phyloP scores from a whole-genome alignment of 2,113 vertebrate species.

The Todiramphus chloris region DNA sequence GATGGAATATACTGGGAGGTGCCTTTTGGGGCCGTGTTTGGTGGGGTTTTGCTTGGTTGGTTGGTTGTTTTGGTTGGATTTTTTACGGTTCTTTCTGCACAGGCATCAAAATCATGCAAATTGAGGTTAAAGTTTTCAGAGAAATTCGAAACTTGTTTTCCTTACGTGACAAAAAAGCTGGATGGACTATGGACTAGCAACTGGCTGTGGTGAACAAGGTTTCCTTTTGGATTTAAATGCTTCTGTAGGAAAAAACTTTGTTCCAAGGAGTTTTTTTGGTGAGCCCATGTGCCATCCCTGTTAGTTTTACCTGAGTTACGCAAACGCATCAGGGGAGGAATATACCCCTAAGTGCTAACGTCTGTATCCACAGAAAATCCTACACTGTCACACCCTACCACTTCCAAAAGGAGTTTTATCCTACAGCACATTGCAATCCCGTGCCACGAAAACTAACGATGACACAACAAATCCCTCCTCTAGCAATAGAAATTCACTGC shows the following conservation, averaged over 20 bases:
- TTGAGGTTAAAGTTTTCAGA: not conserved
- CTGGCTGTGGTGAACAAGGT: not conserved
- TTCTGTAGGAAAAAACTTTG: not conserved
- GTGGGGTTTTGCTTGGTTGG: not conserved
- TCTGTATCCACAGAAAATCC: not conserved
- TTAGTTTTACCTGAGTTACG: not conserved
- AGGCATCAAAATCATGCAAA: not conserved
- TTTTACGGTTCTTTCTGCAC: not conserved
- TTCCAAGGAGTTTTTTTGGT: not conserved
- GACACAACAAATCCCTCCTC: rapidly evolving
- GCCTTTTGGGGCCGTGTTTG: not conserved
- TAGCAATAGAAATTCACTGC: not conserved
- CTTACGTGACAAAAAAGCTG: not conserved
- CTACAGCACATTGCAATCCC: not conserved
- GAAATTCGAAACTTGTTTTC: not conserved
- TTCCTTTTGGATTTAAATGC: not conserved
- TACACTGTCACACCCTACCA: rapidly evolving
- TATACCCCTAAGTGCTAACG: not conserved
- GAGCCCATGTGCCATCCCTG: not conserved
- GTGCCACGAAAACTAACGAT: rapidly evolving
- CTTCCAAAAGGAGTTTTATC: not conserved
- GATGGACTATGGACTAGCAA: not conserved
- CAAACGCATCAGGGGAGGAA: not conserved
- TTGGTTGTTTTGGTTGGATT: not conserved
- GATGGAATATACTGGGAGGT: not conserved